Evolutionary conservation across 2,113 vertebrate species (phyloP), one percentile per base, ranked within the genome.

Genomic region (pig (Sus scrofa)): DNA sequence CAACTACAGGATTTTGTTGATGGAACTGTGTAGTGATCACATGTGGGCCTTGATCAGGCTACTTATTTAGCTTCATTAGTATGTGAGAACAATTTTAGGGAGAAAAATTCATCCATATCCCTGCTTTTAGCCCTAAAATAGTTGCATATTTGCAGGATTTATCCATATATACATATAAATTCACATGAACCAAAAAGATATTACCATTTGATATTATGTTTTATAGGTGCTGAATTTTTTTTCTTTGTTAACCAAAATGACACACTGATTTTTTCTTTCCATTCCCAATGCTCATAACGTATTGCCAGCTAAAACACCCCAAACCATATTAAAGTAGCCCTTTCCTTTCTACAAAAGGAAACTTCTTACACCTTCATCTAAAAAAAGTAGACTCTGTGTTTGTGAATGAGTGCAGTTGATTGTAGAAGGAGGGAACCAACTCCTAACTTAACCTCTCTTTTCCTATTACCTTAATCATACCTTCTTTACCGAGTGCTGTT

Each of bases 121-220:
- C 52, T 74, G 27, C 30, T 95, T 4, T 56, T 86, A 79, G 20
- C n/a, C 30, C 67, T 87, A 81, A 81, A 83, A 67, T 67, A 37
- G 20, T 67, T 95, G 87, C 20, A 34, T 52, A 75, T 88, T 79
- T 75, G 58, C 52, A 67, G 50, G 7, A 9, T 92, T 81, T 81
- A 68, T 75, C 30, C 11, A 16, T 78, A 52, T 52, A 0, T 65
- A 37, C n/a, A 74, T 50, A 22, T 58, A 95, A 82, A 82, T 58
- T 86, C 75, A 73, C 18, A 44, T 94, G 34, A 94, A 50, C 34
- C 37, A 34, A 63, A 50, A 84, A 95, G 44, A 83, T 95, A 52
- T 18, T 88, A 60, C 19, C 54, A 84, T 77, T 92, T 82, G 60
- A 1, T 68, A 27, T 50, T 68, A 85, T 67, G 44, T 68, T 60